phyloP scores from a whole-genome alignment of 2,888 invertebrate genomes.

The Eledone cirrhosa region DNA sequence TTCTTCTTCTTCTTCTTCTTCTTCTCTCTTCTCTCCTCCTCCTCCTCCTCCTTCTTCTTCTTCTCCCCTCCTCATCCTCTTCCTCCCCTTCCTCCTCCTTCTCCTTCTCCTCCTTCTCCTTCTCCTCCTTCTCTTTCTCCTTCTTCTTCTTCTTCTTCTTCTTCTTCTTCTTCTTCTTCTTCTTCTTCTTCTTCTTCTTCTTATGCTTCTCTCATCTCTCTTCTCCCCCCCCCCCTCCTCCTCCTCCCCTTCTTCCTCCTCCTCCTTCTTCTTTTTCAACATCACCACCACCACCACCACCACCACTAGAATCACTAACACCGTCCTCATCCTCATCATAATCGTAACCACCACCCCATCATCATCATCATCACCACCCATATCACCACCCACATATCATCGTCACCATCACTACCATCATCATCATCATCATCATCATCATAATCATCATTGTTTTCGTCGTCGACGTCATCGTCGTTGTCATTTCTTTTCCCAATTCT shows the following conservation, averaged over 20 bases:
- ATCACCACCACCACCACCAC: too few relatives aligned
- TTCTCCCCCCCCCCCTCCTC: not conserved
- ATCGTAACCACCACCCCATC: too few relatives aligned
- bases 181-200: not conserved
- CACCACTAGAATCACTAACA: too few relatives aligned
- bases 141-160: too few relatives aligned
- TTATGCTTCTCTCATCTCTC: not conserved
- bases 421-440: too few relatives aligned
- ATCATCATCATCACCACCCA: too few relatives aligned
- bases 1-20: not conserved
- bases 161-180: not conserved
- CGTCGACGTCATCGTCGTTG: too few relatives aligned
- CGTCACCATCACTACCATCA: not conserved
- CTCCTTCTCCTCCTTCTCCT: not conserved
- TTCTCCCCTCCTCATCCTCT: not conserved
- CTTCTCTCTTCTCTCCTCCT: not conserved
- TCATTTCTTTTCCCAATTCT: too few relatives aligned
- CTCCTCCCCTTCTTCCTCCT: not conserved
- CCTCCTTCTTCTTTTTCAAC: too few relatives aligned
- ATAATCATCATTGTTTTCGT: too few relatives aligned
- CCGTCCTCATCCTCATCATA: too few relatives aligned
- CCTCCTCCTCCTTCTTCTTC: not conserved
- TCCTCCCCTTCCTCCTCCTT: not conserved
- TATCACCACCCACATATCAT: too few relatives aligned
- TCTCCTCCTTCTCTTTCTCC: not conserved